Evolutionary conservation across 2,113 vertebrate genomes (phyloP).

Genomic region (Malurus cyaneus): DNA sequence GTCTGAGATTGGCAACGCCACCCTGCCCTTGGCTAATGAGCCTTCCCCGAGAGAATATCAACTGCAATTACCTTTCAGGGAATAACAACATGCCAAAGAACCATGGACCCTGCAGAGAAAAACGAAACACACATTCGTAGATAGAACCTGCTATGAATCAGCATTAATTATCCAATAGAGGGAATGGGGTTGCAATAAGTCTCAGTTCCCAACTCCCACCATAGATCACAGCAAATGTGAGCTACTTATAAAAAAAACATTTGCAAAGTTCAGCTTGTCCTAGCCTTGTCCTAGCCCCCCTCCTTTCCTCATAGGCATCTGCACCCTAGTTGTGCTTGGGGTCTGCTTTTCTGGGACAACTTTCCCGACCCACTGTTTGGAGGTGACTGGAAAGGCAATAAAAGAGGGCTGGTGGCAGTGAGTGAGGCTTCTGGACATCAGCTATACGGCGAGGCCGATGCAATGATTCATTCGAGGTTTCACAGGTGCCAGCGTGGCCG

Average conservation of each 20-base stretch:
- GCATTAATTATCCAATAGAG: slow-evolving; percentile 66
- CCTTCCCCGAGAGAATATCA: slow-evolving; percentile 59
- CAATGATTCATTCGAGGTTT: not conserved
- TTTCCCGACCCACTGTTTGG: not conserved
- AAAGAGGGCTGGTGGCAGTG: not conserved
- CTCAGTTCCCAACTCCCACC: slow-evolving; percentile 47
- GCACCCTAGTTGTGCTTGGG: not conserved
- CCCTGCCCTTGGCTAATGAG: slow-evolving; percentile 59
- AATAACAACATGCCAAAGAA: slow-evolving; percentile 63
- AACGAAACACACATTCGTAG: slow-evolving; percentile 55
- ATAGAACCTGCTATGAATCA: slow-evolving; percentile 62
- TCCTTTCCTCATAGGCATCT: fast-evolving
- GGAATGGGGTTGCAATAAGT: slow-evolving; percentile 50
- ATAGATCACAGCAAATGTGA: slow-evolving; percentile 48
- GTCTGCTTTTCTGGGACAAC: not conserved
- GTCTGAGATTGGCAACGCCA: slow-evolving; percentile 50
- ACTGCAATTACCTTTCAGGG: slow-evolving; percentile 68
- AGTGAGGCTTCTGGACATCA: not conserved
- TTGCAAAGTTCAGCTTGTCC: slow-evolving; percentile 3
- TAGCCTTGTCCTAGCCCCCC: not conserved
- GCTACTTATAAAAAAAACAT: slow-evolving; percentile 17
- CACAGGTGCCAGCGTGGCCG: not conserved
- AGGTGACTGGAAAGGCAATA: not conserved
- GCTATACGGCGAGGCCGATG: not conserved
- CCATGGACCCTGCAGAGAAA: slow-evolving; percentile 48